phyloP scores from a whole-genome alignment of 1,140 invertebrate species.

The Metopolophium dirhodum region DNA sequence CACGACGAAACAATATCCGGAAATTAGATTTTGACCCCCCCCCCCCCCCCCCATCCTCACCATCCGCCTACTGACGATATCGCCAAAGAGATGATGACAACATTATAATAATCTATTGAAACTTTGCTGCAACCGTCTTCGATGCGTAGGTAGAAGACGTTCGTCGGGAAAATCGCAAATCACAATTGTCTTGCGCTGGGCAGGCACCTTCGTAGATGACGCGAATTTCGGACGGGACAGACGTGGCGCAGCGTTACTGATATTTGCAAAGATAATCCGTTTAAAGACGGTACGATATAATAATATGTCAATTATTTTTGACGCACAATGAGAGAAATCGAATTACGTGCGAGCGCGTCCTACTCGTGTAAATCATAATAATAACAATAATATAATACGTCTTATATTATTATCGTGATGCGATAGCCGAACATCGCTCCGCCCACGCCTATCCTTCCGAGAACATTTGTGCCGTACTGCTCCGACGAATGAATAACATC shows the following conservation, averaged over 20 bases:
- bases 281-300: background rate
- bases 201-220: background rate
- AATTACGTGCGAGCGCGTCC: background rate
- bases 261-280: background rate
- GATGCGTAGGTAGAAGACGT: background rate
- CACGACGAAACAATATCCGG: background rate
- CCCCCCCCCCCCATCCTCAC: too few relatives aligned
- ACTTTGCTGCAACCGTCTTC: background rate
- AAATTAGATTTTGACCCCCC: background rate
- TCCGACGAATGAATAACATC: background rate
- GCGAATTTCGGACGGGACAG: background rate
- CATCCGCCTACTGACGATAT: background rate
- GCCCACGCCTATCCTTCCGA: background rate
- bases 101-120: background rate
- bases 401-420: background rate
- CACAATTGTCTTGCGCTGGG: background rate
- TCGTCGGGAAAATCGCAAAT: background rate
- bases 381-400: background rate
- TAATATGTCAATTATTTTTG: conserved; percentile 29
- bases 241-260: background rate
- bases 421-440: background rate
- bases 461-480: background rate
- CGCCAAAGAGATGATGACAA: background rate
- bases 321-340: background rate
- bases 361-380: background rate